A percentile compares a stretch with the other conserved stretches of the same genome.
phyloP scores from a whole-genome alignment of 37 sponge, comb jelly and placozoan species.

The Tethya wilhelma region DNA sequence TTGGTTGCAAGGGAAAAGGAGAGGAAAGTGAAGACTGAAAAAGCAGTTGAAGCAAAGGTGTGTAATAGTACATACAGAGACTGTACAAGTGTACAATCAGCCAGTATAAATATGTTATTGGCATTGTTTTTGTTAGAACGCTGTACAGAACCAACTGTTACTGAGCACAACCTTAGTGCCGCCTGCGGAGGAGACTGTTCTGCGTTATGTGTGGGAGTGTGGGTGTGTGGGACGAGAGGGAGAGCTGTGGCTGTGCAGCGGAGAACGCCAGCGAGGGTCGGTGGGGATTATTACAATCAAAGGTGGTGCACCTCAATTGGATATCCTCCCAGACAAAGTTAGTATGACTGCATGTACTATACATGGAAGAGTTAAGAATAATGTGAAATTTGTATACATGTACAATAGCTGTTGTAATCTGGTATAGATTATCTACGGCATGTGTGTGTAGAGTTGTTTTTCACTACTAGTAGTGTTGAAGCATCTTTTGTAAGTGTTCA shows the following conservation, averaged over 20 bases:
- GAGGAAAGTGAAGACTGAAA: background rate
- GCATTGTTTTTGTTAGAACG: no score
- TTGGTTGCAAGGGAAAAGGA: constrained; percentile 30
- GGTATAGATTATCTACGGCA: no score
- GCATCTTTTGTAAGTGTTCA: background rate
- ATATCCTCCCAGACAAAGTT: background rate
- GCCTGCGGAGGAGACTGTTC: background rate
- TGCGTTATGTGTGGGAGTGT: constrained; percentile 59
- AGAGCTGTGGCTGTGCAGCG: constrained; percentile 66
- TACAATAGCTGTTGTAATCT: no score
- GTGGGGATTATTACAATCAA: background rate
- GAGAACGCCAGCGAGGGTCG: constrained; percentile 27
- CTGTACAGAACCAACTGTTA: no score
- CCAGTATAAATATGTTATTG: no score
- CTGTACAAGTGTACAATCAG: no score
- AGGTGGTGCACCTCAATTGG: background rate
- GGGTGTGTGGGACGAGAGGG: constrained; percentile 48
- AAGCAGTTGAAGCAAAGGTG: background rate
- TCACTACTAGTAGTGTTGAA: background rate
- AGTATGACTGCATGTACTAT: no score
- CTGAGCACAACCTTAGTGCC: background rate
- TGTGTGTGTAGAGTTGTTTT: no score
- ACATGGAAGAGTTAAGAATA: no score
- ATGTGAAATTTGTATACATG: no score
- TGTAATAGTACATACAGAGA: no score